These are phyloP conservation scores for Lethocerus indicus DNA, from an alignment of 1,140 invertebrate genomes.

Conservation along the genomic window DNA sequence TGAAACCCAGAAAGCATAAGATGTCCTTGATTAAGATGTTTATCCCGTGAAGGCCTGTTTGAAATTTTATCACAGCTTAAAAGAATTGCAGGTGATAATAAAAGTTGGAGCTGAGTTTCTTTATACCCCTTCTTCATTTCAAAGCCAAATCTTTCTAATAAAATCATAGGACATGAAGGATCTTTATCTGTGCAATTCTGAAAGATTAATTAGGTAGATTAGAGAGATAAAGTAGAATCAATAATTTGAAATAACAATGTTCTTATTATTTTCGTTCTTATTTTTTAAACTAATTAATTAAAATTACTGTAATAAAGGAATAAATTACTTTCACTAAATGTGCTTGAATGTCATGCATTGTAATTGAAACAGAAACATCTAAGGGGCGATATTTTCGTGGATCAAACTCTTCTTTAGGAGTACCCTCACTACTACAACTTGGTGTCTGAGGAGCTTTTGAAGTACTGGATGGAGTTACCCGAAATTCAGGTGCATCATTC, in stretches of 20 bases:
- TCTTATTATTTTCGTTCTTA: no score
- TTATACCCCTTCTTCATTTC: slow-evolving; percentile 89
- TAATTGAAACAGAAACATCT: slow-evolving; percentile 83
- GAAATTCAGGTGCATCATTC: slow-evolving; percentile 23
- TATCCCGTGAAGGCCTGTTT: slow-evolving; percentile 30
- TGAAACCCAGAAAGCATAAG: slow-evolving; percentile 78
- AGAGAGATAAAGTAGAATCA: background rate
- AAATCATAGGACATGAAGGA: slow-evolving; percentile 75
- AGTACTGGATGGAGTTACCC: slow-evolving; percentile 5
- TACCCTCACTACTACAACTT: slow-evolving; percentile 31
- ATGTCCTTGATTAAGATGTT: slow-evolving; percentile 75
- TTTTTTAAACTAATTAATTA: no score
- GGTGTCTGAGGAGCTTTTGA: slow-evolving; percentile 29
- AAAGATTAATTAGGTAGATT: slow-evolving; percentile 14
- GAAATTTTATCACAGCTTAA: slow-evolving; percentile 54
- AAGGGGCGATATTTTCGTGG: slow-evolving; percentile 71
- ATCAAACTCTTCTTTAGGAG: slow-evolving; percentile 51
- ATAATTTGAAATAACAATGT: background rate
- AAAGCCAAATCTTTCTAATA: slow-evolving; percentile 83
- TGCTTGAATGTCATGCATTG: slow-evolving; percentile 86
- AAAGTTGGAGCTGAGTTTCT: slow-evolving; percentile 79
- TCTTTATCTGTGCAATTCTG: slow-evolving; percentile 70
- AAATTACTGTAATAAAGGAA: no score
- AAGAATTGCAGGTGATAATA: slow-evolving; percentile 76
- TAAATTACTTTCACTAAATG: slow-evolving; percentile 61